Base-by-base conservation (phyloP, 2,113 vertebrate genomes). In the Hemicordylus capensis region DNA sequence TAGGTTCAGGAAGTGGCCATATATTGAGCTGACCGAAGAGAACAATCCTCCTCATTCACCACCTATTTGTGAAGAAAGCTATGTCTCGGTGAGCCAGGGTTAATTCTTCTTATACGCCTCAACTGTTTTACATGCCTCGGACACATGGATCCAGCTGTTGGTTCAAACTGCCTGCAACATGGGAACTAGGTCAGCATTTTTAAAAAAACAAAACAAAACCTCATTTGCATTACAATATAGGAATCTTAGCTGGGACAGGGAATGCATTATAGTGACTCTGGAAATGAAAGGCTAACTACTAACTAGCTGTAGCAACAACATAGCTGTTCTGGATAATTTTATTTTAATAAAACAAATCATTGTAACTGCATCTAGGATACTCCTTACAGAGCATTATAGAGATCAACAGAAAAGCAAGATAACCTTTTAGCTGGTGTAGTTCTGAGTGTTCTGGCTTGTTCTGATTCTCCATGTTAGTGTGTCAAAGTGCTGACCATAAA, bases 151-250 rank as follows among this genome's bases (percentile, higher is more conserved):
- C 83, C 84, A 87, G 87, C 91, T 91, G 91, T 89, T 90, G 88
- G 67, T 94, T 89, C 80, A 80, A 73, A 89, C 89, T 81, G 90
- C 26, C 4, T 78, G 87, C 39, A 87, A 92, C 94, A 95, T 94
- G 93, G 93, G 92, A 94, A 94, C 93, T 94, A 94, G 94, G 93
- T 95, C 93, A 94, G 91, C 92, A 92, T 93, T 92, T 90, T 89
- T 87, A 91, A 26, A 26, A 26, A 37, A 76, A 80, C 48, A 80
- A 6, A 9, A 54, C 11, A 92, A 20, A 94, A 92, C 10, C 93
- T 94, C 73, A 94, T 95, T 94, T 93, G 91, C 93, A 94, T 94
- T 77, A 95, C 89, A 94, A 94, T 90, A 54, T 67, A 79, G n/a
- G 82, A 88, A 86, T 86, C 81, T 87, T 87, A 83, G 26, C 46